Conservation (phyloP, 2,797 vertebrate genomes). For the Arnoldichthys spilopterus region DNA sequence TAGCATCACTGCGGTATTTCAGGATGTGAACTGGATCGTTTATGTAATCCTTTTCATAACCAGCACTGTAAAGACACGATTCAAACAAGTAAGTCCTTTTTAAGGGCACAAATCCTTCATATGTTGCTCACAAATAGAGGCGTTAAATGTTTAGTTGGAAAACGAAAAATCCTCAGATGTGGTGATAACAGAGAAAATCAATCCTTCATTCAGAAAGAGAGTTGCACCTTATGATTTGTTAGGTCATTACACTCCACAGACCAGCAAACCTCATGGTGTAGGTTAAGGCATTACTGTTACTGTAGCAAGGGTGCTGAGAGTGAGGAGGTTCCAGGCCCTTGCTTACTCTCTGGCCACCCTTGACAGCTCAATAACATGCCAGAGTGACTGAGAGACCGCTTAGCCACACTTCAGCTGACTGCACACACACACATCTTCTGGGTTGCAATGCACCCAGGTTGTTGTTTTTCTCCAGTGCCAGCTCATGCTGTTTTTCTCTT, state of each 20-base stretch:
- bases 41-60: constrained; percentile 22
- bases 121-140: not conserved
- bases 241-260: constrained; percentile 1
- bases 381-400: constrained; percentile 42
- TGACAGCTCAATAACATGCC: constrained; percentile 45
- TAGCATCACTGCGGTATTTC: constrained; percentile 10
- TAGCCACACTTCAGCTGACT: constrained; percentile 42
- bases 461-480: constrained; percentile 53
- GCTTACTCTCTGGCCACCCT: constrained; percentile 12
- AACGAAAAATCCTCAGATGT: not conserved
- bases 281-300: constrained; percentile 5
- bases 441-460: constrained; percentile 28
- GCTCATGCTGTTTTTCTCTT: constrained; percentile 59
- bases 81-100: not conserved
- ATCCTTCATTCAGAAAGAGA: not conserved
- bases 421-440: constrained; percentile 37
- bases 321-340: constrained; percentile 26
- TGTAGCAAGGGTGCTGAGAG: not conserved
- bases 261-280: not conserved
- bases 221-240: not conserved
- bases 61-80: not conserved
- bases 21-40: not conserved
- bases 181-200: not conserved
- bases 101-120: not conserved
- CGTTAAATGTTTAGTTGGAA: not conserved